Base-by-base conservation (phyloP, 2,113 vertebrate species). In the Ornithorhynchus anatinus region DNA sequence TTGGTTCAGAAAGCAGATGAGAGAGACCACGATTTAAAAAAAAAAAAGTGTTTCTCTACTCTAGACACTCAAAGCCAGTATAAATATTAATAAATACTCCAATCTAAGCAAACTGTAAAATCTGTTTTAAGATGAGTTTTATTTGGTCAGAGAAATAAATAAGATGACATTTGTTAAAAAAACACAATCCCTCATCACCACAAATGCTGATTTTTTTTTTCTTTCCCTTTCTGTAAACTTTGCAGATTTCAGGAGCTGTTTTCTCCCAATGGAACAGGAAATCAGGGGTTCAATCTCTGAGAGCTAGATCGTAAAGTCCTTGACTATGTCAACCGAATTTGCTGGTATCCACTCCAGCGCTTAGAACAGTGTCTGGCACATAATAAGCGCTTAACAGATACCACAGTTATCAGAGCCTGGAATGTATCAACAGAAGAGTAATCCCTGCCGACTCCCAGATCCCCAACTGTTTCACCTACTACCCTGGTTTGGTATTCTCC, bases 41-140 rank as follows among this genome's bases (percentile, higher is more conserved):
- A 38, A 59, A 20, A 6, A 17, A 14, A 45, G 31, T 29, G 19
- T 40, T 69, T 32, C 16, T 31, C 29, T 37, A 4, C 14, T 3
- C 33, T 19, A 66, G 17, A 4, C 39, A 1, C 53, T 50, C 14
- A 1, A 2, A 45, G 38, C 19, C 64, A 23, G 38, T 2, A 2
- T 1, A 19, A 47, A 50, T 0, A 23, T 3, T n/a, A n/a, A 0
- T 10, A 23, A 11, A 0, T 8, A 19, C 1, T 8, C 16, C 14
- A 10, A 20, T 4, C 4, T 9, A 37, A 4, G 9, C 16, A 12
- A 25, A 20, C 16, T 29, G 4, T 0, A 15, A 13, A 45, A 37
- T 12, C 45, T 2, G 12, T 20, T 62, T 10, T 2, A 8, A 37
- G 4, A 22, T 1, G 14, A 3, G 3, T 7, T 40, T 40, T 6